Evolutionary conservation across 2,113 vertebrate species (phyloP), one percentile per base, ranked within the genome.

Genomic region (Xenopus borealis): DNA sequence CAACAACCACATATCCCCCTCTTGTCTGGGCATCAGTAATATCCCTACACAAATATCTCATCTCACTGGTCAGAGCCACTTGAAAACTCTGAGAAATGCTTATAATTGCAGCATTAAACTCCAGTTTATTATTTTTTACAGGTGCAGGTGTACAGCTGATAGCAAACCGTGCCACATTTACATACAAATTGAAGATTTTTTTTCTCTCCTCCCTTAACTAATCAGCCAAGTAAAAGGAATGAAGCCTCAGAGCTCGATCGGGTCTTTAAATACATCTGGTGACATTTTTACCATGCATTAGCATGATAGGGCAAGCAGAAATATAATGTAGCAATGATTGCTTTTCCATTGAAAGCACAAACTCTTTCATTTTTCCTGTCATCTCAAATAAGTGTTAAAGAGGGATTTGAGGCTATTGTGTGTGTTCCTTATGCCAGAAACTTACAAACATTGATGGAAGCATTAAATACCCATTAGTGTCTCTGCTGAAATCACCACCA

Each of bases 331-430:
- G 94, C 95, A 95, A 94, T 99, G 97, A 99, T 98, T 99, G 97
- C 96, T 98, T 98, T 99, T 97, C 96, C 95, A 99, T 98, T 97
- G 96, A 95, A 96, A 97, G 95, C 97, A 97, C 96, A 98, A 99
- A 98, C 96, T 95, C 94, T 99, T 98, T 99, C 97, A 99, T 98
- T 99, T 99, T 98, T 98, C 96, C 96, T 99, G 97, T 98, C 97
- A 98, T 96, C 95, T 99, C 97, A 97, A 99, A 99, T 99, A 99
- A 99, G 95, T 97, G 97, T 99, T 99, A 99, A 98, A 97, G 97
- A 98, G 94, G 95, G 92, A 95, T 97, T 95, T 94, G 95, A 97
- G 95, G 94, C 95, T 94, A 95, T 96, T 97, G 95, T 96, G 95
- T 93, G 90, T 91, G 78, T 89, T 93, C 95, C 94, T 93, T 97